These are phyloP conservation scores for Chironomus striatipennis DNA, from an alignment of 1,140 invertebrate genomes.

Conservation along the genomic window DNA sequence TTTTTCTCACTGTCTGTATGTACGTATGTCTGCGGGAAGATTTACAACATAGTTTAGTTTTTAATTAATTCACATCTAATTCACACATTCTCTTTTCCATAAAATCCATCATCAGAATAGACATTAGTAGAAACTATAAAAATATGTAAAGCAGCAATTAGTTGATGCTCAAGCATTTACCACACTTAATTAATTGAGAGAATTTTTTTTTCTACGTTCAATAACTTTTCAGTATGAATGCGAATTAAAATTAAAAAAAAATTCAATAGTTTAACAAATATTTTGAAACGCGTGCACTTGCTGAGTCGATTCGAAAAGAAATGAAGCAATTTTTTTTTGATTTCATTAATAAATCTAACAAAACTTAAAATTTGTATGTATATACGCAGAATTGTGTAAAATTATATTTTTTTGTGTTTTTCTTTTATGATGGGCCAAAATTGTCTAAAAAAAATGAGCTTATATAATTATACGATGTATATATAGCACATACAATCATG, in stretches of 20 bases:
- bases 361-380: too few species aligned
- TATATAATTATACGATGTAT: constrained; percentile 4
- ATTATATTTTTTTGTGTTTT: not conserved
- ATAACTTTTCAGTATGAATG: not conserved
- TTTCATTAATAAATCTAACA: not conserved
- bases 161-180: not conserved
- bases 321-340: constrained; percentile 14
- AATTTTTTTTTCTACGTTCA: not conserved
- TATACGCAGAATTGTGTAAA: not conserved
- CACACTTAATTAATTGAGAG: not conserved
- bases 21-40: too few species aligned
- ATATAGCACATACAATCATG: not conserved
- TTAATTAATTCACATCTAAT: not conserved
- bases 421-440: constrained; percentile 8
- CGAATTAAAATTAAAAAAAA: not conserved
- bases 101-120: too few species aligned
- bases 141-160: not conserved
- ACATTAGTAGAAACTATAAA: too few species aligned
- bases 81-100: not conserved
- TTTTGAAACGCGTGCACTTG: not conserved
- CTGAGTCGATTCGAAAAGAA: not conserved
- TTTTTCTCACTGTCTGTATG: too few species aligned
- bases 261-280: not conserved
- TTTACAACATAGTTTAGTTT: not conserved
- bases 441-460: not conserved